Percentiles rank a stretch among this genome's conserved stretches.
These are phyloP conservation scores for Magallana ariakensis DNA, from an alignment of 1,140 invertebrate species.

Conservation along the genomic window DNA sequence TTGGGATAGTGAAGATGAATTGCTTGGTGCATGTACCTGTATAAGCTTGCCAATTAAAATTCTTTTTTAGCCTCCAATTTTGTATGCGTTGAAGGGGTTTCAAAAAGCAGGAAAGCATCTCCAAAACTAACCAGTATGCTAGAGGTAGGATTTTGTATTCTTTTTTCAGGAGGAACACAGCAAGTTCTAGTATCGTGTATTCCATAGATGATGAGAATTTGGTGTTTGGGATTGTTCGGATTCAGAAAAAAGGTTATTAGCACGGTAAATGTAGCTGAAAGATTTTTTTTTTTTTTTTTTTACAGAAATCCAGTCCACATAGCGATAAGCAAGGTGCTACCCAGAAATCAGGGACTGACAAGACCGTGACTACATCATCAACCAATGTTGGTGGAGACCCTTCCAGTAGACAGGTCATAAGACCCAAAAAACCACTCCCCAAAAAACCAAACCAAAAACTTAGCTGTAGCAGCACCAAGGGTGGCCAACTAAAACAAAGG, in stretches of 20 bases:
- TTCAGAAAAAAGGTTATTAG: too few species aligned
- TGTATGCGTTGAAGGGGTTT: neutral
- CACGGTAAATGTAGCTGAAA: too few species aligned
- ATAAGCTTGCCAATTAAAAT: too few species aligned
- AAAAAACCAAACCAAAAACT: neutral
- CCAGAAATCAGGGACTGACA: neutral
- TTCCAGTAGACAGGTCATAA: neutral
- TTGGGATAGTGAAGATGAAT: neutral
- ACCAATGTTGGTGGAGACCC: neutral
- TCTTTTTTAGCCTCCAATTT: conserved; percentile 24
- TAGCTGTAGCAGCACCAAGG: neutral
- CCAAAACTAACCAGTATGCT: conserved; percentile 31
- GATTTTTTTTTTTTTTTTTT: neutral
- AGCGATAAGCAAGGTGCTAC: neutral
- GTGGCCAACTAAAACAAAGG: neutral
- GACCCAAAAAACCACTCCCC: neutral
- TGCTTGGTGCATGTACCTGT: too few species aligned
- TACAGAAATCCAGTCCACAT: conserved; percentile 20
- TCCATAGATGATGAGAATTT: too few species aligned
- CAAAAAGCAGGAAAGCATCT: neutral
- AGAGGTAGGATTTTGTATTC: neutral
- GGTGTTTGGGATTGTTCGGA: too few species aligned
- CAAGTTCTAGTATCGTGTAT: too few species aligned
- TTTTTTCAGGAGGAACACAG: too few species aligned
- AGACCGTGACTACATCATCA: neutral